Percentiles rank a stretch among this genome's conserved stretches.
These are phyloP conservation scores for Drosophila paramelanica DNA, from an alignment of 2,888 invertebrate genomes.

Conservation along the genomic window DNA sequence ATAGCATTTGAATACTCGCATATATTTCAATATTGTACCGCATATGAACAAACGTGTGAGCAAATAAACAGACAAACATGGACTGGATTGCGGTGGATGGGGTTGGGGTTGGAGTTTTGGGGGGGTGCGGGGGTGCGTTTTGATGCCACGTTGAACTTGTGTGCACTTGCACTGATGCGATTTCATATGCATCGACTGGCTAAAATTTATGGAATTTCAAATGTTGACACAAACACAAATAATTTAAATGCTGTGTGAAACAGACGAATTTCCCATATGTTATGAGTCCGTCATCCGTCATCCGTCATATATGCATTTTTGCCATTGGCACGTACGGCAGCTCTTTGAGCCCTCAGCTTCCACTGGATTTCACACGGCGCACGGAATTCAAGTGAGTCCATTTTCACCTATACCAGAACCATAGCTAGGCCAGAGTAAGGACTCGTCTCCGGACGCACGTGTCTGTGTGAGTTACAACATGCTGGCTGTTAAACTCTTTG, in stretches of 20 bases:
- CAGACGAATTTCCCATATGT: constrained; percentile 50
- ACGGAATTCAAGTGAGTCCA: constrained; percentile 61
- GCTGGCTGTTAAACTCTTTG: constrained; percentile 40
- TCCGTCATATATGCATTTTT: constrained; percentile 14
- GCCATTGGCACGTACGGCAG: constrained; percentile 17
- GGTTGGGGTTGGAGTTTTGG: too few species aligned
- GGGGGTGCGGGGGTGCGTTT: constrained; percentile 5
- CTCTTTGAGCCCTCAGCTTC: constrained; percentile 61
- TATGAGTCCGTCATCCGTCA: constrained; percentile 23
- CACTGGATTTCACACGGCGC: constrained; percentile 65
- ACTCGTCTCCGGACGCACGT: constrained; percentile 8
- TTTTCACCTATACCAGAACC: constrained; percentile 38
- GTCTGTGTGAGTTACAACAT: constrained; percentile 27
- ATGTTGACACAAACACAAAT: constrained; percentile 77
- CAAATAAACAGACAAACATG: constrained; percentile 31
- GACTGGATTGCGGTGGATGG: not conserved
- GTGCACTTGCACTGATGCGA: constrained; percentile 37
- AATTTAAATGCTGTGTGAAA: constrained; percentile 69
- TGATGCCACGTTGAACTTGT: constrained; percentile 28
- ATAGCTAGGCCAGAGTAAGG: not conserved
- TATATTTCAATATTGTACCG: constrained; percentile 54
- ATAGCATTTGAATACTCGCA: constrained; percentile 42
- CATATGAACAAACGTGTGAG: constrained; percentile 38
- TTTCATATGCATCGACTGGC: constrained; percentile 50
- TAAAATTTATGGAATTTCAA: constrained; percentile 73